Conservation (phyloP, 2,888 invertebrate species). For the Anoncus sp. region DNA sequence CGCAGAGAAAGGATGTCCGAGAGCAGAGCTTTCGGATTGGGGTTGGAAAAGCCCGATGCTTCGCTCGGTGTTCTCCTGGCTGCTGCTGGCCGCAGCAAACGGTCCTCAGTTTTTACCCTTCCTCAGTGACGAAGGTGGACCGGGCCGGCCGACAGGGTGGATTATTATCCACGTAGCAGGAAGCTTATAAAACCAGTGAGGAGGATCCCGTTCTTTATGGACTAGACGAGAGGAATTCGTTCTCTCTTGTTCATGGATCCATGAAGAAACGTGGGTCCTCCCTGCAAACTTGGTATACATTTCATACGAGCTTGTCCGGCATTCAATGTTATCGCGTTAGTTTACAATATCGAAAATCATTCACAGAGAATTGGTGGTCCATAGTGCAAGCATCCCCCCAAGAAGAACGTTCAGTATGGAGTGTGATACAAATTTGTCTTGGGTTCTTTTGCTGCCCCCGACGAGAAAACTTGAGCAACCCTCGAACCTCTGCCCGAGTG, state of each 20-base stretch:
- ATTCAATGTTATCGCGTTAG: too few relatives aligned
- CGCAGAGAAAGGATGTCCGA: constrained; percentile 43
- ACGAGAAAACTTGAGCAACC: constrained; percentile 48
- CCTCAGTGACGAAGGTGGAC: constrained; percentile 63
- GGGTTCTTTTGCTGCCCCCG: constrained; percentile 42
- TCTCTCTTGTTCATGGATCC: constrained; percentile 20
- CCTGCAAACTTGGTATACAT: background rate
- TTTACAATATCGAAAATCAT: background rate
- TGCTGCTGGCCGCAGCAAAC: constrained; percentile 49
- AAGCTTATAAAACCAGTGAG: constrained; percentile 10
- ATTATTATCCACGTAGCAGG: constrained; percentile 27
- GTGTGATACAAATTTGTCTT: constrained; percentile 43
- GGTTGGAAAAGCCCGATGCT: constrained; percentile 45
- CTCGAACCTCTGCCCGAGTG: constrained; percentile 12
- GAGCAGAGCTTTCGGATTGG: constrained; percentile 39
- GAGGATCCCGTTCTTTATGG: constrained; percentile 49
- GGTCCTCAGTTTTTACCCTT: constrained; percentile 64
- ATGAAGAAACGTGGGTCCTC: constrained; percentile 47
- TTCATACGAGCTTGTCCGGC: too few relatives aligned
- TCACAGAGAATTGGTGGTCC: background rate
- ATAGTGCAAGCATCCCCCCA: background rate
- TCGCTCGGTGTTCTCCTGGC: constrained; percentile 41
- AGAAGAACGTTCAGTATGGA: constrained; percentile 10
- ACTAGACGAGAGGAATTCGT: constrained; percentile 14
- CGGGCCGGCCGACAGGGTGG: constrained; percentile 44